Evolutionary conservation across 1,140 invertebrate species (phyloP).

Genomic region (Cydia fagiglandana): DNA sequence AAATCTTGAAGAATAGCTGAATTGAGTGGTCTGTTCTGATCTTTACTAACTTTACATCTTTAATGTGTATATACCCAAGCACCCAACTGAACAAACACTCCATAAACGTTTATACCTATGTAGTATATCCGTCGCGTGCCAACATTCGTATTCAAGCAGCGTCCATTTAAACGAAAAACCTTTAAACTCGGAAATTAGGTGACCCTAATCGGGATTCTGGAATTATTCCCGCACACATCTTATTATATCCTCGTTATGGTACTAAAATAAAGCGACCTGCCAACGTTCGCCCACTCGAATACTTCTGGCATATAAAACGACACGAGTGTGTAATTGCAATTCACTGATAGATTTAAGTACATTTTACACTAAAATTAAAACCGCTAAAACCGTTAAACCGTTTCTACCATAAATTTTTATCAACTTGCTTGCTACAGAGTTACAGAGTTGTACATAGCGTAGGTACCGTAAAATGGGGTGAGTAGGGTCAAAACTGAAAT

Average conservation of each 20-base stretch:
- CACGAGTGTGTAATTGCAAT: background rate
- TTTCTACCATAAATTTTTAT: too few species aligned
- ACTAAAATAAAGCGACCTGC: slow-evolving; percentile 22
- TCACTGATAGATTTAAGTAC: background rate
- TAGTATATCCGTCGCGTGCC: background rate
- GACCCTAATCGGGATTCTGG: slow-evolving; percentile 11
- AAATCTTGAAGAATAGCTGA: background rate
- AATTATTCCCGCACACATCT: slow-evolving; percentile 21
- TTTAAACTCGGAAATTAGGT: slow-evolving; percentile 27
- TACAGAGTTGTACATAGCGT: too few species aligned
- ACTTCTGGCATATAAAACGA: background rate
- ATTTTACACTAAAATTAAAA: background rate
- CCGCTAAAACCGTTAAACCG: too few species aligned
- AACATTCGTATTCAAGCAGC: background rate
- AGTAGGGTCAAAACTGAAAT: too few species aligned
- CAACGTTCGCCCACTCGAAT: slow-evolving; percentile 21
- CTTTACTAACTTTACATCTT: background rate
- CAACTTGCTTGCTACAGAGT: too few species aligned
- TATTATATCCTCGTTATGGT: slow-evolving; percentile 26
- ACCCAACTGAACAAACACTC: background rate
- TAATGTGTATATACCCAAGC: background rate
- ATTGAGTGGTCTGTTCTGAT: background rate
- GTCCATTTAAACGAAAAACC: background rate
- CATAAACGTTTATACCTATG: too few species aligned
- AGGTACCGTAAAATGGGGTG: too few species aligned